Evolutionary conservation across 1,140 invertebrate species (phyloP), one percentile per base, ranked within the genome.

Genomic region (Bombyx mori): DNA sequence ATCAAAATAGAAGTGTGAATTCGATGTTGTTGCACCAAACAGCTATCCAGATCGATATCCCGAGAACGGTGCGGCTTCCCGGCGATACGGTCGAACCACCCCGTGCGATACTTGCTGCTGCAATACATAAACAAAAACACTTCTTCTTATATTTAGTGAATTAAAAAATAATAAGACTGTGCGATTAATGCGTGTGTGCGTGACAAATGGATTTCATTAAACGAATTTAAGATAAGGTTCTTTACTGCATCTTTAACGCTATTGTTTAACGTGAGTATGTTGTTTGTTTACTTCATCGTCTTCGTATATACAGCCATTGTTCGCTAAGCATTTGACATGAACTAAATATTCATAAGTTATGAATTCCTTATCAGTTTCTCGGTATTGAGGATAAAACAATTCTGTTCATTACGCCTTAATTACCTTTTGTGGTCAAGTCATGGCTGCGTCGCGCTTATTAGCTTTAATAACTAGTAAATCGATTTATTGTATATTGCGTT

Each of bases 121-220:
- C 49, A 68, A 54, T 57, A 66, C 61, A 63, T 54, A 60, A 35
- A 35, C 26, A 35, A 35, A 54, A 56, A 56, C 56, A 65, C 55
- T 52, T 58, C 56, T 66, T 56, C 69, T 60, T 68, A 62, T 58
- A 52, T 63, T 51, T 68, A 68, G 66, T 68, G 60, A 56, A 68
- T 53, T 65, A 54, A 61, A 51, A 54, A 65, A 68, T 54, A 62
- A 44, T 62, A 58, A 57, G 43, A 71, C 62, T 67, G 69, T 65
- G 62, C 59, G 65, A 66, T 62, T 62, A 63, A 70, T 69, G 74
- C 74, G 50, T 69, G 72, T 79, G 79, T 68, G 52, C 57, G 67
- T 71, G 65, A 77, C 57, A 35, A 77, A 81, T 84, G 81, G 79
- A 82, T 84, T 79, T 73, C 68, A 66, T 78, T 60, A 62, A 69